Percentiles rank a stretch among this genome's conserved stretches.
Evolutionary conservation across 2,113 vertebrate species (phyloP).

Genomic region (Gopherus evgoodei): DNA sequence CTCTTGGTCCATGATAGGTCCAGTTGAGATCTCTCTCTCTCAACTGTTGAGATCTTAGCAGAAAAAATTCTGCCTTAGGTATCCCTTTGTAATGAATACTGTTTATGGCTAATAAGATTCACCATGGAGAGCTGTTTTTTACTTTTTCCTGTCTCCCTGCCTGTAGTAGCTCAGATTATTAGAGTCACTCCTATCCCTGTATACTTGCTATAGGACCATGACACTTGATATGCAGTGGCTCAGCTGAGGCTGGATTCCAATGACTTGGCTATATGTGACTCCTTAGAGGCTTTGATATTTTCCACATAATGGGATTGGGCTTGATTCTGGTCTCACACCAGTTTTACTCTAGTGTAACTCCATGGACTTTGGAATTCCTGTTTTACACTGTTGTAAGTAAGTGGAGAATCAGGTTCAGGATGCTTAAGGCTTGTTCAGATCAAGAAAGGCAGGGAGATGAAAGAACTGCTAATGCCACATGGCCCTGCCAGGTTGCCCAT

Average conservation of each 20-base stretch:
- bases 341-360: neutral
- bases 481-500: neutral
- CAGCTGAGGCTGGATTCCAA: neutral
- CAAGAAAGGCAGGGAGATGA: neutral
- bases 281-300: neutral
- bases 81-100: neutral
- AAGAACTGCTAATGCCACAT: neutral
- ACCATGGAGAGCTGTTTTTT: constrained; percentile 6
- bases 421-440: neutral
- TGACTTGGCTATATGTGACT: neutral
- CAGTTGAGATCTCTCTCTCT: neutral
- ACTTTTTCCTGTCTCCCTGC: neutral
- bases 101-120: constrained; percentile 61
- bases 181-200: neutral
- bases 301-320: neutral
- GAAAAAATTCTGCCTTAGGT: neutral
- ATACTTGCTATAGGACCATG: fast-evolving
- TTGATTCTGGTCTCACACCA: neutral
- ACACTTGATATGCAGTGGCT: neutral
- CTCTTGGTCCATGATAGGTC: neutral
- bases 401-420: fast-evolving
- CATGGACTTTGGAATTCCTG: fast-evolving
- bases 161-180: neutral
- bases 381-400: neutral
- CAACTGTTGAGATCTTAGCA: neutral